phyloP scores from a whole-genome alignment of 1,140 invertebrate species.

The Protaetia brevitarsis region DNA sequence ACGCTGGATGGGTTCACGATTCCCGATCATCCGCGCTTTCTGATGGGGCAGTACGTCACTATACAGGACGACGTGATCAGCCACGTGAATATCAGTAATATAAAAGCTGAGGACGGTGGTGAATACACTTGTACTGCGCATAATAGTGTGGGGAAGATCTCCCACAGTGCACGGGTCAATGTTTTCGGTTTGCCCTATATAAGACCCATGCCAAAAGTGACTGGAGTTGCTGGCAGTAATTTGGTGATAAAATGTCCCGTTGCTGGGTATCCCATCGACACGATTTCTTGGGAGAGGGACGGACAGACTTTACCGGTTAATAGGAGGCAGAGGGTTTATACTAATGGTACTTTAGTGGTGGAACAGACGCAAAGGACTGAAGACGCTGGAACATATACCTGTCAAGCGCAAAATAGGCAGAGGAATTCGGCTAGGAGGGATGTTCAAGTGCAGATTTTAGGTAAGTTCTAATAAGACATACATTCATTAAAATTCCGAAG shows the following conservation, averaged over 20 bases:
- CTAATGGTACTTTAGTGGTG: constrained; percentile 83
- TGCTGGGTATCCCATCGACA: constrained; percentile 86
- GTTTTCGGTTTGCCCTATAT: constrained; percentile 89
- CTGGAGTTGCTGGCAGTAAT: constrained; percentile 81
- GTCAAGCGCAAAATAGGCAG: constrained; percentile 81
- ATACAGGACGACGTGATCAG: constrained; percentile 90
- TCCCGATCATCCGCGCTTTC: constrained; percentile 69
- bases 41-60: constrained; percentile 88
- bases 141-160: constrained; percentile 73
- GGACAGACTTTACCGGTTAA: constrained; percentile 80
- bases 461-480: constrained; percentile 51
- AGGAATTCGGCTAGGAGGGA: constrained; percentile 74
- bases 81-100: constrained; percentile 88
- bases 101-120: constrained; percentile 87
- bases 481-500: no score
- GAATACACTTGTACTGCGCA: constrained; percentile 84
- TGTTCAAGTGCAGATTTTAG: constrained; percentile 80
- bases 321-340: constrained; percentile 79
- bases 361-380: constrained; percentile 74
- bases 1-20: constrained; percentile 82
- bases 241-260: constrained; percentile 89
- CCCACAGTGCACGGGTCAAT: constrained; percentile 81
- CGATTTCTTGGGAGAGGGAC: constrained; percentile 86
- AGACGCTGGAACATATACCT: constrained; percentile 81
- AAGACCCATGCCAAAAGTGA: constrained; percentile 85